These are phyloP conservation scores for Scolopax rusticola DNA, from an alignment of 2,797 vertebrate species.

Conservation along the genomic window DNA sequence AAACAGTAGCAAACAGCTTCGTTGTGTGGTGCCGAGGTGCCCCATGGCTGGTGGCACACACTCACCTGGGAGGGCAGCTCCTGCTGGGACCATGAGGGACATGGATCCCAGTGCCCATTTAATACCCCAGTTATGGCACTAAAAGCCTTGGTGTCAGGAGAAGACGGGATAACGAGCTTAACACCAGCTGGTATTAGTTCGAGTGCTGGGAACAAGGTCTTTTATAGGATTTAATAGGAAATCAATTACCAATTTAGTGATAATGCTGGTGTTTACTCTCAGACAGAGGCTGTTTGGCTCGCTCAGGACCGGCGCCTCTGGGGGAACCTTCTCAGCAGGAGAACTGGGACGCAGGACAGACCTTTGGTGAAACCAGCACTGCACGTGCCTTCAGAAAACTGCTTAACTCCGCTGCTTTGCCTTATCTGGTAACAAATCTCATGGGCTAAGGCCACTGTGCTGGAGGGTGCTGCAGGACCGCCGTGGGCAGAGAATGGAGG, in stretches of 20 bases:
- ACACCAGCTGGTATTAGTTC: background rate
- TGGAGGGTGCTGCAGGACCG: accelerated
- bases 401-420: background rate
- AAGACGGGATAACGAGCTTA: background rate
- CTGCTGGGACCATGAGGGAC: background rate
- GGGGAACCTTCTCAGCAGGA: background rate
- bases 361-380: background rate
- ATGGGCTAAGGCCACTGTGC: background rate
- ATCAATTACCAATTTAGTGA: background rate
- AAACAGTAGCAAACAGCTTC: no score
- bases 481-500: background rate
- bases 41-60: accelerated
- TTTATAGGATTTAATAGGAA: background rate
- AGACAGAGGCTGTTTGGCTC: background rate
- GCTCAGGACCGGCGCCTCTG: background rate
- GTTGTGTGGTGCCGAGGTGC: background rate
- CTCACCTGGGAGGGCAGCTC: background rate
- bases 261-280: background rate
- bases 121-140: background rate
- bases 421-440: background rate
- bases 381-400: background rate
- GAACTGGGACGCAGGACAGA: background rate
- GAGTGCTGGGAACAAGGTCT: background rate
- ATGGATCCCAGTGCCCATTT: no score
- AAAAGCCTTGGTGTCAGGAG: no score